Conservation (phyloP, 2,113 vertebrate genomes). For the Glareola pratincola region DNA sequence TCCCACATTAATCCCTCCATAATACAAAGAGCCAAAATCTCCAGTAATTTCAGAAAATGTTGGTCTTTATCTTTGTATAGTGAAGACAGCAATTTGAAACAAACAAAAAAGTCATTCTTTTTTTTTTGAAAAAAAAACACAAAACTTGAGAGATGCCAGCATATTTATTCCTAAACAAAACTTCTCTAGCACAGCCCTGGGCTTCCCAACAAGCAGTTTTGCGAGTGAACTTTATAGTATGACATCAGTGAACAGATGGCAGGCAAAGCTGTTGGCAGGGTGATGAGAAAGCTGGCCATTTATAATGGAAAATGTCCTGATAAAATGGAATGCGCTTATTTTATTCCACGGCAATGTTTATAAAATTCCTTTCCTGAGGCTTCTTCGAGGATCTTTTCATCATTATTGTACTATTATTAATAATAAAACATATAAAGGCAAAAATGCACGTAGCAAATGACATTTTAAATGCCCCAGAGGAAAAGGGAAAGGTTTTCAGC, state of each 20-base stretch:
- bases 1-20: not conserved
- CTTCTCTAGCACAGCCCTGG: not conserved
- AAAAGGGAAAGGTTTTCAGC: conserved; percentile 41
- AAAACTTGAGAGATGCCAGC: not conserved
- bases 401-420: conserved; percentile 60
- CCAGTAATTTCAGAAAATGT: not conserved
- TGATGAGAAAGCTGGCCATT: conserved; percentile 63
- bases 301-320: conserved; percentile 74
- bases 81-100: not conserved
- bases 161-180: conserved; percentile 39
- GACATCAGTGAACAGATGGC: conserved; percentile 72
- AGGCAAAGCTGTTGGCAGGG: conserved; percentile 61
- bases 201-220: conserved; percentile 37
- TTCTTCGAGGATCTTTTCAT: conserved; percentile 53
- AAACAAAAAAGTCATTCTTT: not conserved
- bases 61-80: not conserved
- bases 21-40: not conserved
- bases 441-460: conserved; percentile 24
- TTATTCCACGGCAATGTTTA: conserved; percentile 71
- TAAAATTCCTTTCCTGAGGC: conserved; percentile 62
- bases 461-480: conserved; percentile 38
- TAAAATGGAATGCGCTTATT: conserved; percentile 67
- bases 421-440: conserved; percentile 36
- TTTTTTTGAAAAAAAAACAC: not conserved
- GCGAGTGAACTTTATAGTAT: conserved; percentile 38